Evolutionary conservation across 2,888 invertebrate genomes (phyloP).

Genomic region (Leucozona laternaria): DNA sequence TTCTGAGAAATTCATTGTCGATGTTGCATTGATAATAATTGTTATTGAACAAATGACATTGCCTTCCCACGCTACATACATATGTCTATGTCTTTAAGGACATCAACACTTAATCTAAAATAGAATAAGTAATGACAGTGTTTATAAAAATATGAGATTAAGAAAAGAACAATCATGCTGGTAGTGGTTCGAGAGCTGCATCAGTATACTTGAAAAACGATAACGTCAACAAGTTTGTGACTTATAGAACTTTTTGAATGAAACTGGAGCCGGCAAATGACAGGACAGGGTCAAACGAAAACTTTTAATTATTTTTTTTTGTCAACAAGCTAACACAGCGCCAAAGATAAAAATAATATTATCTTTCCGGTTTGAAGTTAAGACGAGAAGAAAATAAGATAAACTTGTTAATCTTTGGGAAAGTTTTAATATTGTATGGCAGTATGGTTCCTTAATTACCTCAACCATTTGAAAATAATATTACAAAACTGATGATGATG

Average conservation of each 20-base stretch:
- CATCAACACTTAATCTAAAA: conserved; percentile 62
- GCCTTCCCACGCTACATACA: conserved; percentile 34
- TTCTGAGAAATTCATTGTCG: conserved; percentile 42
- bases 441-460: background rate
- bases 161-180: background rate
- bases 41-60: conserved; percentile 47
- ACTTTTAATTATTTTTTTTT: conserved; percentile 28
- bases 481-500: background rate
- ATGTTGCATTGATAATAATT: conserved; percentile 50
- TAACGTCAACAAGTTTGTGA: conserved; percentile 15
- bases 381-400: background rate
- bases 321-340: background rate
- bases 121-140: conserved; percentile 17
- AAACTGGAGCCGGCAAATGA: conserved; percentile 7
- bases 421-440: background rate
- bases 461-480: background rate
- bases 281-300: conserved; percentile 25
- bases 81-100: conserved; percentile 48
- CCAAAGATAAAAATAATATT: conserved; percentile 3
- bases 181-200: background rate
- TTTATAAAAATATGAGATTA: background rate
- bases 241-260: background rate
- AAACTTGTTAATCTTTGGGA: conserved; percentile 13
- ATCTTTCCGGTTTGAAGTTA: background rate
- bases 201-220: background rate